A percentile compares a stretch with the other conserved stretches of the same genome.
These are phyloP conservation scores for Coelopa frigida DNA, from an alignment of 1,140 invertebrate species.

Conservation along the genomic window DNA sequence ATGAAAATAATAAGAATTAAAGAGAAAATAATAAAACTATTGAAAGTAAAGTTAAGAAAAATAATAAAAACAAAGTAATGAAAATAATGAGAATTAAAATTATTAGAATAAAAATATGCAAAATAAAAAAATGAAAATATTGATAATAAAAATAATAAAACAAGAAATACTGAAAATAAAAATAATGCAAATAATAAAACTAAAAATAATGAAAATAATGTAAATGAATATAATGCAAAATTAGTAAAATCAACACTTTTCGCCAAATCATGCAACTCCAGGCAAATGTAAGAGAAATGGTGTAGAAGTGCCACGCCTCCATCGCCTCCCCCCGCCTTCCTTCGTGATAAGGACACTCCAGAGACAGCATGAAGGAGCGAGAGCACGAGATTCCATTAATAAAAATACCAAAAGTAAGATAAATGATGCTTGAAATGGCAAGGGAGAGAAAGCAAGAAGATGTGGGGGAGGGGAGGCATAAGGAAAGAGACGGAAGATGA, in stretches of 20 bases:
- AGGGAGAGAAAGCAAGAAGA: too few species aligned
- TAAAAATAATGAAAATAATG: not conserved
- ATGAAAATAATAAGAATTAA: too few species aligned
- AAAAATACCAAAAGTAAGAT: slow-evolving; percentile 11
- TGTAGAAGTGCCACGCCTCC: too few species aligned
- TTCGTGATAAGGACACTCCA: not conserved
- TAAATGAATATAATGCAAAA: slow-evolving; percentile 1
- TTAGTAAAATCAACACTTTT: slow-evolving; percentile 8
- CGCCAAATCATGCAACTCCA: too few species aligned
- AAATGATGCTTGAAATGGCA: slow-evolving; percentile 11
- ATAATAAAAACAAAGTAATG: slow-evolving; percentile 3
- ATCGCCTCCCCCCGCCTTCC: not conserved
- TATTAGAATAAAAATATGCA: not conserved
- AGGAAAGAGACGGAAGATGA: too few species aligned
- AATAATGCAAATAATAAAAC: not conserved
- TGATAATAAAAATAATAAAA: slow-evolving; percentile 5
- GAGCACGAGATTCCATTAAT: slow-evolving; percentile 7
- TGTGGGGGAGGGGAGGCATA: too few species aligned
- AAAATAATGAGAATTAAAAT: slow-evolving; percentile 11
- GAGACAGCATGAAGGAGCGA: not conserved
- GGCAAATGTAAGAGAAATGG: too few species aligned
- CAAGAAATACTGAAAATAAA: too few species aligned
- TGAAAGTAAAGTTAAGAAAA: not conserved
- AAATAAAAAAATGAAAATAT: slow-evolving; percentile 7
- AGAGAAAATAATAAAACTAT: too few species aligned